Evolutionary conservation across 2,888 invertebrate genomes (phyloP), one percentile per base, ranked within the genome.

Genomic region (Tinea pellionella): DNA sequence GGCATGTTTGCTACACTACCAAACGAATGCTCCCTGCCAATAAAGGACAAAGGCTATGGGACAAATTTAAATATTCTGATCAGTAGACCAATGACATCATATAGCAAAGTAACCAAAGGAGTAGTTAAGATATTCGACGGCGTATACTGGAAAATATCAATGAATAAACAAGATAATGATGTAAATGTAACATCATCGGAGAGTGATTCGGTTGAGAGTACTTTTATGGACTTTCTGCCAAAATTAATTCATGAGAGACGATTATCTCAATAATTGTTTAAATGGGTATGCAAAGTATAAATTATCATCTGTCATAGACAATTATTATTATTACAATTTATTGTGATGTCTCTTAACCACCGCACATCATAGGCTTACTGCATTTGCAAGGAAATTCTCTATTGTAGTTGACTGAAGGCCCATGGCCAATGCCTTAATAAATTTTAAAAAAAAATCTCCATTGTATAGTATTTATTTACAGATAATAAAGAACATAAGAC

Each of bases 1-100:
- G 74, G 75, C 61, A 64, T 61, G 65, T 67, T 68, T 68, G 69
- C 69, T 69, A 69, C 72, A 72, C 75, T 76, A 73, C 77, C 80
- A 67, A 78, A 77, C 67, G 69, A 75, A 68, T 78, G 77, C 68
- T 73, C 72, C 59, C 68, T 71, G 68, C 68, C 67, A 65, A 65
- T 65, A 68, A 67, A 64, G 67, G 71, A 73, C 65, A 64, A 66
- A 67, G 69, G 64, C 65, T 69, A 67, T 65, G 24, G 53, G n/a
- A 13, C 47, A 47, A 53, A 24, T 53, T 9, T 53, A 12, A 57
- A 57, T n/a, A 43, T 43, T n/a, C 30, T 59, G 1, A 18, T 59
- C 30, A 43, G 24, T 59, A 59, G 51, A 29, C 19, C 59, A 16
- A 29, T 16, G 11, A 59, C 37, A 12, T 24, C 43, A 43, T 60